Conservation (phyloP, 2,113 vertebrate species). For the Myotis davidii region DNA sequence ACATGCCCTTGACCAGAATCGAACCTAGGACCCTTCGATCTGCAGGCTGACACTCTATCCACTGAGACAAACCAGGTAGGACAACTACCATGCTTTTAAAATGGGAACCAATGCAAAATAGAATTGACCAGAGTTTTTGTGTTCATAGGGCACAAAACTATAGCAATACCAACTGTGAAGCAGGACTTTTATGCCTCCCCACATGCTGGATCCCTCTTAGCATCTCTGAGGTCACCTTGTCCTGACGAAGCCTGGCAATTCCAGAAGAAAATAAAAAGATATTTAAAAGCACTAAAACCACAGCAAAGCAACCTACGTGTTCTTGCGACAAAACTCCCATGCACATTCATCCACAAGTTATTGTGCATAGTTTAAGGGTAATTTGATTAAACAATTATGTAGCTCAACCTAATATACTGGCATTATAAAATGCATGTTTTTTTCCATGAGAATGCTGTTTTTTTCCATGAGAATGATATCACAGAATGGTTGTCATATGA, state of each 20-base stretch:
- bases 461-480: not conserved
- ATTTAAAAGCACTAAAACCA: not conserved
- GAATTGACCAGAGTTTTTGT: not conserved
- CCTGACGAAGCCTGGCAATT: not conserved
- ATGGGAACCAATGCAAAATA: not conserved
- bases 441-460: not conserved
- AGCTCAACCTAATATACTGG: not conserved
- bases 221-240: not conserved
- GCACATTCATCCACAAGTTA: not conserved
- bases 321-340: not conserved
- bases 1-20: too few relatives aligned
- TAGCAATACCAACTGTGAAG: not conserved
- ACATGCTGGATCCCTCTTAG: not conserved
- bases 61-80: too few relatives aligned
- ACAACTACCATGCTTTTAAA: not conserved
- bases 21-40: too few relatives aligned
- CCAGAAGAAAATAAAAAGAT: not conserved
- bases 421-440: slow-evolving; percentile 16
- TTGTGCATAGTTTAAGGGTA: not conserved
- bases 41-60: too few relatives aligned
- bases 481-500: not conserved
- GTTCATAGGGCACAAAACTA: not conserved
- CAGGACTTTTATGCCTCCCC: not conserved
- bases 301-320: not conserved
- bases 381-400: slow-evolving; percentile 11